phyloP scores from a whole-genome alignment of 2,888 invertebrate species.

The Agrochola lychnidis region DNA sequence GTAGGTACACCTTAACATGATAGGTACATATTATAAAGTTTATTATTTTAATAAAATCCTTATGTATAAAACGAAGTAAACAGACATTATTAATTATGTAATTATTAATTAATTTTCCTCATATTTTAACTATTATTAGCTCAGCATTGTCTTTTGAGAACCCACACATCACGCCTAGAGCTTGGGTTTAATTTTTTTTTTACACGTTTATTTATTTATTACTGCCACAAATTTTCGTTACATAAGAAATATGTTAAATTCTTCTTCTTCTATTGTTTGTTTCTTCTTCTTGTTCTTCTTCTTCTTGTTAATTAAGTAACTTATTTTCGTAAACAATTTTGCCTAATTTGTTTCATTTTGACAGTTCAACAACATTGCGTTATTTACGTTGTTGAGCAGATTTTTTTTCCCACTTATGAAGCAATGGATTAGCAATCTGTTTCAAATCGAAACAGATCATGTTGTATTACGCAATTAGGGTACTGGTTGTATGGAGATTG shows the following conservation, averaged over 20 bases:
- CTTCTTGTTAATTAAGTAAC: no score
- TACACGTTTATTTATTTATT: not conserved
- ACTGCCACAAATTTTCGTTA: not conserved
- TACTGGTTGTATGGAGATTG: no score
- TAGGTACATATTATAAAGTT: not conserved
- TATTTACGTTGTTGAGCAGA: no score
- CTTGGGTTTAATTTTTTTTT: not conserved
- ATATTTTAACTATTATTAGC: conserved; percentile 42
- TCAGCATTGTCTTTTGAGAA: conserved; percentile 30
- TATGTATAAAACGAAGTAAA: not conserved
- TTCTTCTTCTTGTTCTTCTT: no score
- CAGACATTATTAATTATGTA: conserved; percentile 28
- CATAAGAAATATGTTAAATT: not conserved
- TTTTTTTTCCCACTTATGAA: no score
- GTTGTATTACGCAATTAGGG: no score
- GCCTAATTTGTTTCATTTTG: no score
- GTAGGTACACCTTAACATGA: not conserved
- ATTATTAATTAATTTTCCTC: conserved; percentile 48
- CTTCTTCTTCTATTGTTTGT: no score
- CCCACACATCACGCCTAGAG: not conserved
- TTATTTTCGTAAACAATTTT: no score
- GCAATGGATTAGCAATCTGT: no score
- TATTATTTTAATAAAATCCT: not conserved
- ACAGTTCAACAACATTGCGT: no score
- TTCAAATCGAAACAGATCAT: no score